Evolutionary conservation across 2,113 vertebrate genomes (phyloP), one percentile per base, ranked within the genome.

Genomic region (Orycteropus afer): DNA sequence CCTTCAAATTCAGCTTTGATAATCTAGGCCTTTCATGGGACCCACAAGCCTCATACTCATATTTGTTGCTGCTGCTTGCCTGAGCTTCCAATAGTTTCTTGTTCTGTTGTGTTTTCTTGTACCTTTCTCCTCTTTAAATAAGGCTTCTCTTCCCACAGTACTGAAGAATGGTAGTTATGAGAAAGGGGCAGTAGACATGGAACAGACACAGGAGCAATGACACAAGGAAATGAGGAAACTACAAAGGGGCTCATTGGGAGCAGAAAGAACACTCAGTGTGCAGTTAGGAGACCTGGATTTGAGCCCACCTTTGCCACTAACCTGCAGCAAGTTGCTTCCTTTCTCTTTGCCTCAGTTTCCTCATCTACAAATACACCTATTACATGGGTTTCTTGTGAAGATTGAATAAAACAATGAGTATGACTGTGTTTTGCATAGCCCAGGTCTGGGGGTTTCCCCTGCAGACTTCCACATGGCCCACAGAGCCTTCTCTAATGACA

Each of bases 1-100:
- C 94, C 94, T 93, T 80, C 77, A 3, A 84, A 77, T 83, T 82
- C 73, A 90, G 88, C 90, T 95, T 96, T 85, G 95, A 79, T 93
- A 93, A 95, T 40, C 53, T 47, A 67, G 53, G 82, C 0, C 47
- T 88, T 15, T 88, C 84, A 32, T 42, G 51, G 77, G 73, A 90
- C 0, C 77, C 78, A 74, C 89, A 63, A 82, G 85, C 69, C 82
- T 65, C 84, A 10, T 63, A 27, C 82, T 76, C 10, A 0, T 22
- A 40, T 88, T 91, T n/a, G 90, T 83, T 88, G 47, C 73, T 59
- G 42, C 87, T 80, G 22, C 57, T 45, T 53, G 6, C 71, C 73
- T 93, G 65, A 51, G 47, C 27, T 45, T 40, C 27, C 23, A 29
- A 67, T 7, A 8, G 42, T 53, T 37, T 94, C 90, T 47, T 59